A percentile compares a stretch with the other conserved stretches of the same genome.
Conservation (phyloP, 2,797 vertebrate species). For the Smutsia temminckii region DNA sequence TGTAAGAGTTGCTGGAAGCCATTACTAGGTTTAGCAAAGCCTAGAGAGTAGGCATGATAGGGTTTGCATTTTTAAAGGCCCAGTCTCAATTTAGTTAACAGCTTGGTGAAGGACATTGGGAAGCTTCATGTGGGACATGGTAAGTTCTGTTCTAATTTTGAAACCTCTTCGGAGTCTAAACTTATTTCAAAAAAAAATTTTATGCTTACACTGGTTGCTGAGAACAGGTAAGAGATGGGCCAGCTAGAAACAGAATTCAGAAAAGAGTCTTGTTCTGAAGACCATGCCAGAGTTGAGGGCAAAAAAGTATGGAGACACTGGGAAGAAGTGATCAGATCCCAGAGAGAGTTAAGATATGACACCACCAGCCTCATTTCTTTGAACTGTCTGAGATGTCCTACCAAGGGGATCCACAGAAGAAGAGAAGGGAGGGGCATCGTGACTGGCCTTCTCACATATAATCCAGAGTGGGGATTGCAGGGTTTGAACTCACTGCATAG, state of each 20-base stretch:
- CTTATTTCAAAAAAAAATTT: slow-evolving; percentile 19
- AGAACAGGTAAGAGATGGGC: background rate
- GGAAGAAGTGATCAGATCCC: background rate
- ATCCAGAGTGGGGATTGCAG: background rate
- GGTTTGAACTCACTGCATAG: background rate
- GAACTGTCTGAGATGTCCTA: background rate
- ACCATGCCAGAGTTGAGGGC: background rate
- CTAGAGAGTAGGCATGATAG: background rate
- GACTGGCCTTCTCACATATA: background rate
- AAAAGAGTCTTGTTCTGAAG: background rate
- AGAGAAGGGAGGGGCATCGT: fast-evolving
- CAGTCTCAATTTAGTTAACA: background rate
- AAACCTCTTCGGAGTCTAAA: background rate
- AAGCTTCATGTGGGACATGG: background rate
- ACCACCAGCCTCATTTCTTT: background rate
- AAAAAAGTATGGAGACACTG: background rate
- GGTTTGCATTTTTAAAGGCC: background rate
- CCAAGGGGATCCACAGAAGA: background rate
- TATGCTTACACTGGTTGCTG: background rate
- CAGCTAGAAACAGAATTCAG: background rate
- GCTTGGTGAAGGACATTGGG: too few species aligned
- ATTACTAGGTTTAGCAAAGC: background rate
- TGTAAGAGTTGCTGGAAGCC: background rate
- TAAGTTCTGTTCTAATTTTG: slow-evolving; percentile 23
- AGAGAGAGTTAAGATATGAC: background rate